A percentile compares a stretch with the other conserved stretches of the same genome.
Conservation (phyloP, 2,888 invertebrate species). For the Agrotis exclamationis region DNA sequence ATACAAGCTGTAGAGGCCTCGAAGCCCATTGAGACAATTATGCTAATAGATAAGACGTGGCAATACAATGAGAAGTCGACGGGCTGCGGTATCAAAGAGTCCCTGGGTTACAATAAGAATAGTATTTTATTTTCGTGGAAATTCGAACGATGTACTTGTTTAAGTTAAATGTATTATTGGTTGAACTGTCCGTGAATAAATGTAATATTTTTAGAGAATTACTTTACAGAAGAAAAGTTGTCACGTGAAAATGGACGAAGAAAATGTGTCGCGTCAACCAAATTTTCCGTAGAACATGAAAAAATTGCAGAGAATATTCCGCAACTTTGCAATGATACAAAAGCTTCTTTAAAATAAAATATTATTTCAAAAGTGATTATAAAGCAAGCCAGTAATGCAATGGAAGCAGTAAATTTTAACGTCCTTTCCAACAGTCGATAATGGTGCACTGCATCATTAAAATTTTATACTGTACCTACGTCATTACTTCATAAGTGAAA, state of each 20-base stretch:
- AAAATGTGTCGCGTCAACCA: too few species aligned
- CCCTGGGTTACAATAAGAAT: conserved; percentile 42
- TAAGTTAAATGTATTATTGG: conserved; percentile 12
- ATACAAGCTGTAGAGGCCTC: conserved; percentile 28
- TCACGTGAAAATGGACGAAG: too few species aligned
- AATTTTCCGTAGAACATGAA: too few species aligned
- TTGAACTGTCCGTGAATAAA: neutral
- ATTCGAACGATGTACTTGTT: conserved; percentile 9
- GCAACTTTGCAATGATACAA: too few species aligned
- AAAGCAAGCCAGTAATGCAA: neutral
- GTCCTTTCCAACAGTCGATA: conserved; percentile 8
- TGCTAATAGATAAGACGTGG: conserved; percentile 60
- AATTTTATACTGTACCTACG: conserved; percentile 28
- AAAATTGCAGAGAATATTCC: too few species aligned
- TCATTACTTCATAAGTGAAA: conserved; percentile 35
- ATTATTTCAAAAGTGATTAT: neutral
- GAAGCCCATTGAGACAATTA: conserved; percentile 51
- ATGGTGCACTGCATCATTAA: conserved; percentile 40
- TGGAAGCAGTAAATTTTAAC: neutral
- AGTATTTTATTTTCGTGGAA: conserved; percentile 36
- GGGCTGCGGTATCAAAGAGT: conserved; percentile 15
- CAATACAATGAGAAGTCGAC: conserved; percentile 24
- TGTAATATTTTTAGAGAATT: neutral
- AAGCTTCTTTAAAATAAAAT: too few species aligned
- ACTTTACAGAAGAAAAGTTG: too few species aligned